phyloP scores from a whole-genome alignment of 1,140 invertebrate species.

The Brachionus paranguensis region DNA sequence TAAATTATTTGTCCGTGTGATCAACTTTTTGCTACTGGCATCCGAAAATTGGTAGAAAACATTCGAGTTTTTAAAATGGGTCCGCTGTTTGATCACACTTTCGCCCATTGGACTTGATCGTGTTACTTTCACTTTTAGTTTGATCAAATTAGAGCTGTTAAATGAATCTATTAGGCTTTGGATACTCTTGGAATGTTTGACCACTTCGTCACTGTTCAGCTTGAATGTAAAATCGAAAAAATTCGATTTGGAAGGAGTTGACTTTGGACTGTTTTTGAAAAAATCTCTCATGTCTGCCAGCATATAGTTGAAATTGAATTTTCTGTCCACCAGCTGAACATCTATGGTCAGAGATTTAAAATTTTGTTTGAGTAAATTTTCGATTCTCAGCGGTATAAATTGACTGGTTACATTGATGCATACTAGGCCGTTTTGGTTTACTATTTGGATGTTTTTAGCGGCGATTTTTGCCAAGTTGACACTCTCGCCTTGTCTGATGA shows the following conservation, averaged over 20 bases:
- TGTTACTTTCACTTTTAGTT: not conserved
- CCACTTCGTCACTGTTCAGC: not conserved
- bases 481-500: not conserved
- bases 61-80: not conserved
- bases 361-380: not conserved
- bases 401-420: not conserved
- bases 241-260: not conserved
- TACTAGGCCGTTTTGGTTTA: not conserved
- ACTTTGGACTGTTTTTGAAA: not conserved
- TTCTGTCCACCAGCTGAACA: not conserved
- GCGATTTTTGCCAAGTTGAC: not conserved
- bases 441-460: not conserved
- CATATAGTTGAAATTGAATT: not conserved
- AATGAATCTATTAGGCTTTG: not conserved
- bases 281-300: not conserved
- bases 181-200: not conserved
- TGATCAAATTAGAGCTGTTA: not conserved
- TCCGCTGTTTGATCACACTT: not conserved
- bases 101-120: not conserved
- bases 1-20: not conserved
- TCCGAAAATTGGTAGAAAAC: not conserved
- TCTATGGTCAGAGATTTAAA: not conserved
- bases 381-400: not conserved
- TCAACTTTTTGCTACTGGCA: not conserved
- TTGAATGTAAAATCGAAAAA: conserved; percentile 7